Evolutionary conservation across 2,888 invertebrate species (phyloP).

Genomic region (Poecilus cupreus): DNA sequence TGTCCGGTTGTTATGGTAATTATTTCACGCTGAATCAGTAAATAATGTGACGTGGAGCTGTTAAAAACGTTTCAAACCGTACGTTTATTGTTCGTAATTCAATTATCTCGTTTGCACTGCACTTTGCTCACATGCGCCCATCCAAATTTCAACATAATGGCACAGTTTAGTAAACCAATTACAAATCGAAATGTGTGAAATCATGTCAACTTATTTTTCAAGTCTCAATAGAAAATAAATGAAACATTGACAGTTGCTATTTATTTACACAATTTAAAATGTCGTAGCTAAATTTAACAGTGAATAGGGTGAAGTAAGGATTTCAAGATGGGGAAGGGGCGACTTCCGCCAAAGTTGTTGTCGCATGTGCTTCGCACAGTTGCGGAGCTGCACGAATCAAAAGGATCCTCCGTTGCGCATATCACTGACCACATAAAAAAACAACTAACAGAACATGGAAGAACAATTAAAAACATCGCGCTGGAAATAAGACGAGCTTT

Average conservation of each 20-base stretch:
- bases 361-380: slow-evolving; percentile 1
- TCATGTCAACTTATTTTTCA: too few species aligned
- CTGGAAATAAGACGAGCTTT: neutral
- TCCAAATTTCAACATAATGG: slow-evolving; percentile 3
- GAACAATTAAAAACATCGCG: neutral
- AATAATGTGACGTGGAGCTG: slow-evolving; percentile 27
- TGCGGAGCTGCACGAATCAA: neutral
- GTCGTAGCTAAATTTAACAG: neutral
- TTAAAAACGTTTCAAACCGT: slow-evolving; percentile 37
- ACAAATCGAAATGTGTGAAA: neutral
- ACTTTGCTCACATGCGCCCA: slow-evolving; percentile 8
- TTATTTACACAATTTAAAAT: neutral
- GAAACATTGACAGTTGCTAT: neutral
- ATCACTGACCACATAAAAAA: neutral
- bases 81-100: slow-evolving; percentile 38
- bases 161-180: neutral
- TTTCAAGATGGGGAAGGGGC: neutral
- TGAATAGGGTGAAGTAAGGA: neutral
- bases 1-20: slow-evolving; percentile 40
- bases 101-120: slow-evolving; percentile 27
- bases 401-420: neutral
- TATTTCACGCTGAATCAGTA: slow-evolving; percentile 27
- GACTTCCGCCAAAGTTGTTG: slow-evolving; percentile 9
- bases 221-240: neutral
- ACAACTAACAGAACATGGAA: neutral